Evolutionary conservation across 92 coral and sea anemone genomes (phyloP).

Genomic region (Pocillopora meandrina): DNA sequence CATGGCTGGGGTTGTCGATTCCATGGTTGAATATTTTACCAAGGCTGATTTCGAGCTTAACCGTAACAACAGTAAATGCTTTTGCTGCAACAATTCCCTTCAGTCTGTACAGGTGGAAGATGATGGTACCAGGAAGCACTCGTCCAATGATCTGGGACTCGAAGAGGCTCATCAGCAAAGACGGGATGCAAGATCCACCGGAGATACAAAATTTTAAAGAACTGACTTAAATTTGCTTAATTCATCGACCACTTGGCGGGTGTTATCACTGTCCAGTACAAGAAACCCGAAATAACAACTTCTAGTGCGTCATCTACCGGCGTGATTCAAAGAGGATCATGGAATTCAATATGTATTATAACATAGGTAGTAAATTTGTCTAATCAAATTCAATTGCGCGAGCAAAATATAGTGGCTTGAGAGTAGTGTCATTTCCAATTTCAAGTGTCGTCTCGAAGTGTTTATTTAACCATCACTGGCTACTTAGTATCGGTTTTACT

Average conservation of each 20-base stretch:
- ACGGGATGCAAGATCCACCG: not conserved
- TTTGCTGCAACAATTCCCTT: not conserved
- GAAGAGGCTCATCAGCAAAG: not conserved
- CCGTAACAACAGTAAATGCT: not conserved
- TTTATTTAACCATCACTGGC: too few relatives aligned
- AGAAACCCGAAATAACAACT: too few relatives aligned
- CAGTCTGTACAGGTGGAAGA: not conserved
- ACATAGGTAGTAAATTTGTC: not conserved
- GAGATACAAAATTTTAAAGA: not conserved
- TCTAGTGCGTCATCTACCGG: too few relatives aligned
- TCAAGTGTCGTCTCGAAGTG: too few relatives aligned
- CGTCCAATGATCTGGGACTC: not conserved
- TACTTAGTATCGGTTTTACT: too few relatives aligned
- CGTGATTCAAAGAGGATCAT: too few relatives aligned
- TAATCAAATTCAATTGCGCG: too few relatives aligned
- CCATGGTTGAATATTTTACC: slow-evolving; percentile 50
- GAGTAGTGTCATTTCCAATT: too few relatives aligned
- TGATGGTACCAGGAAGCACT: not conserved
- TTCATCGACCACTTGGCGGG: too few relatives aligned
- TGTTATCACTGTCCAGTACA: too few relatives aligned
- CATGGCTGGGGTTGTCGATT: slow-evolving; percentile 64
- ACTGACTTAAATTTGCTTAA: too few relatives aligned
- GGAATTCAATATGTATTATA: too few relatives aligned
- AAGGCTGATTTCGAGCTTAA: not conserved
- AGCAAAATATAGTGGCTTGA: not conserved